Conservation (phyloP, 2,113 vertebrate species). For the Gymnarchus niloticus region DNA sequence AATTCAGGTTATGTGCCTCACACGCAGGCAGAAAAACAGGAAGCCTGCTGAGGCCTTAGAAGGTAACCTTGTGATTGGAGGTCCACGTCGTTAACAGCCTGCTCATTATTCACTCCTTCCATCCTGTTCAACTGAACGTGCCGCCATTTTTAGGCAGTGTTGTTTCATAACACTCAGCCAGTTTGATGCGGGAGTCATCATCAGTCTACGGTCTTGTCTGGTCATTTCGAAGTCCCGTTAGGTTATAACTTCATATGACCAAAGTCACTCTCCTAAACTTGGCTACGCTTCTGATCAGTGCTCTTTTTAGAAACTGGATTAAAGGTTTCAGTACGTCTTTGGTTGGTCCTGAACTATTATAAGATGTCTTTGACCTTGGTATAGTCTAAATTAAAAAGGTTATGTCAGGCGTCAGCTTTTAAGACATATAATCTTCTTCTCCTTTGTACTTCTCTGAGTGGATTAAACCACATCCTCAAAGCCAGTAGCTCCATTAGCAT, state of each 20-base stretch:
- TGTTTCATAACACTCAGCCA: constrained; percentile 5
- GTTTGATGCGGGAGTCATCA: constrained; percentile 44
- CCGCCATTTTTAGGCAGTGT: not conserved
- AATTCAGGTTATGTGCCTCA: not conserved
- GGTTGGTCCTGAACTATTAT: constrained; percentile 57
- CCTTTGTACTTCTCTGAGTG: constrained; percentile 29
- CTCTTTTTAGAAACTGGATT: constrained; percentile 51
- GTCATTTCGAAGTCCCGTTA: constrained; percentile 34
- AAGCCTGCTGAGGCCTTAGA: not conserved
- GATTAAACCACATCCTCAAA: constrained; percentile 36
- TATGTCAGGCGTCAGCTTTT: constrained; percentile 47
- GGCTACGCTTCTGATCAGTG: constrained; percentile 37
- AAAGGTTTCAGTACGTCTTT: constrained; percentile 58
- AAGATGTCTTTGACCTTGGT: constrained; percentile 50
- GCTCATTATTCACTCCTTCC: not conserved
- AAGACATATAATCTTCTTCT: constrained; percentile 51
- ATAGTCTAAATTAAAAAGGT: constrained; percentile 50
- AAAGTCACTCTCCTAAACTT: constrained; percentile 30
- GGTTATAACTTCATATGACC: constrained; percentile 41
- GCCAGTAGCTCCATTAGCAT: constrained; percentile 23
- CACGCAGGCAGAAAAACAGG: not conserved
- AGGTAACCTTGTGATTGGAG: not conserved
- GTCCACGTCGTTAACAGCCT: not conserved
- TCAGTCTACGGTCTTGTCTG: constrained; percentile 47
- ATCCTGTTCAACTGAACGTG: not conserved